Evolutionary conservation across 2,113 vertebrate genomes (phyloP), one percentile per base, ranked within the genome.

Genomic region (Myiozetetes cayanensis): DNA sequence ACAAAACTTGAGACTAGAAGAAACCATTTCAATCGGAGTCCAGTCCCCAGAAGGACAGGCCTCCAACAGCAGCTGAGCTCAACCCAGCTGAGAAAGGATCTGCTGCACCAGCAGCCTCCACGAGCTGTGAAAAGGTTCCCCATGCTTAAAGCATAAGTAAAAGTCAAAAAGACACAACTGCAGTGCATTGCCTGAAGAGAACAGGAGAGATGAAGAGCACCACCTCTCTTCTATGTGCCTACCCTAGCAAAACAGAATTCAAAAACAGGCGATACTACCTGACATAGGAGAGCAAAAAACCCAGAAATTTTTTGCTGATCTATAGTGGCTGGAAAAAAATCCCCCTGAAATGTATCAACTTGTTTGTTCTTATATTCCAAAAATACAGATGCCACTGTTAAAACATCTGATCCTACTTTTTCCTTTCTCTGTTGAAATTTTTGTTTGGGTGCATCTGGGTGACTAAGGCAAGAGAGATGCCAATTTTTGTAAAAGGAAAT

Each of bases 401-500:
- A 90, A 91, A 89, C 56, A 4, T 83, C 82, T 84, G 37, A 83
- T 52, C 53, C 2, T 66, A 72, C 63, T 78, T 72, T 83, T 82
- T 49, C 14, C 33, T 80, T 85, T 73, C 46, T 66, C n/a, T 62
- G 30, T 53, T 59, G 27, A 47, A 92, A 58, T 72, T 95, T 91
- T 68, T 89, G n/a, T 89, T 90, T 62, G 49, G 47, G 43, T 80
- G 21, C 66, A 24, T 93, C 82, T 95, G 85, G 65, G 87, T 90
- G 87, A 90, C 49, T 85, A 81, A 91, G 52, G 71, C 73, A 96
- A 96, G 88, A 93, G 87, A 95, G 87, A 88, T 93, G 88, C 65
- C 94, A 81, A 85, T 96, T 97, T 97, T 95, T 96, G 91, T 96
- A 93, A 94, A 96, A 88, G 91, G 92, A 96, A 97, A 96, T 97